These are phyloP conservation scores for Danaus melanippus DNA, from an alignment of 1,140 invertebrate genomes.

Conservation along the genomic window DNA sequence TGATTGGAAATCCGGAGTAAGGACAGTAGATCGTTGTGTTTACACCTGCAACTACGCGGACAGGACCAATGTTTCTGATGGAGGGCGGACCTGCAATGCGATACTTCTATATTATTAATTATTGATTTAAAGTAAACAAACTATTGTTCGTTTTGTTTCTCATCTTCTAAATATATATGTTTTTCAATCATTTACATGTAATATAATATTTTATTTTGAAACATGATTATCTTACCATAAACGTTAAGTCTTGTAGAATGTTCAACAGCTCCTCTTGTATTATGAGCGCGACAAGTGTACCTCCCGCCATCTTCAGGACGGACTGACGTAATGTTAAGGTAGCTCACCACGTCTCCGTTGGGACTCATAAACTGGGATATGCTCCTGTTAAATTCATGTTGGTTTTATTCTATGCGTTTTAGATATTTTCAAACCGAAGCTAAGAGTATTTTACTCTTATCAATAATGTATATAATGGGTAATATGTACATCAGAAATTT, in stretches of 20 bases:
- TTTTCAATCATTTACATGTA: no score
- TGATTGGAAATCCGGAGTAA: constrained; percentile 90
- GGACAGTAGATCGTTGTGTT: constrained; percentile 87
- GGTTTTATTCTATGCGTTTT: no score
- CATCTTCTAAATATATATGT: no score
- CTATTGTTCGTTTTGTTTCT: no score
- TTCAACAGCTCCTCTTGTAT: constrained; percentile 79
- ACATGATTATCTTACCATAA: constrained; percentile 86
- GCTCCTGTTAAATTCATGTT: constrained; percentile 29
- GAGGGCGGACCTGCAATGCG: constrained; percentile 80
- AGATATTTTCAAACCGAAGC: background rate
- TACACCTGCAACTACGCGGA: constrained; percentile 87
- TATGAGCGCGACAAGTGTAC: constrained; percentile 85
- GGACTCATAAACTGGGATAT: constrained; percentile 81
- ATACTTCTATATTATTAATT: no score
- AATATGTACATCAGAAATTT: no score
- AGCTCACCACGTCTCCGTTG: constrained; percentile 88
- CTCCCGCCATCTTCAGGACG: constrained; percentile 85
- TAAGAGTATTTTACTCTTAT: background rate
- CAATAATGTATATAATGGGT: background rate
- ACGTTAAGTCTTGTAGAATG: constrained; percentile 87
- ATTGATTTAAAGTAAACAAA: no score
- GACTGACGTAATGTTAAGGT: constrained; percentile 89
- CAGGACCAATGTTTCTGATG: constrained; percentile 82
- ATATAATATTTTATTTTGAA: no score